Percentiles rank a stretch among this genome's conserved stretches.
Evolutionary conservation across 1,140 invertebrate genomes (phyloP).

Genomic region (Ditylenchus dipsaci): DNA sequence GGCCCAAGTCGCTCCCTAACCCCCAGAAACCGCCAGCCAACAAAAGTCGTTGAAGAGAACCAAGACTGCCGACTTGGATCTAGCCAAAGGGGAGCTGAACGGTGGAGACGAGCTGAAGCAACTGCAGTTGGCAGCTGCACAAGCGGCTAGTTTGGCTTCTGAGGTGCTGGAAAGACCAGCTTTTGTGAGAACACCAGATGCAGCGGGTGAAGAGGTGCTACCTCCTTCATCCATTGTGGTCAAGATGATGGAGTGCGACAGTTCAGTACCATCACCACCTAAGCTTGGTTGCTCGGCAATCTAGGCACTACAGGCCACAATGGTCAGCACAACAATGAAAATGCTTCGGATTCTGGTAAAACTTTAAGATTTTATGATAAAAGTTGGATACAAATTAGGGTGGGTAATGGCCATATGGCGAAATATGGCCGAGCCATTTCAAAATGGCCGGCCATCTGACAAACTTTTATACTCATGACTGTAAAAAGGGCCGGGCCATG

Average conservation of each 20-base stretch:
- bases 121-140: not conserved
- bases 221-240: not conserved
- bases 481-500: no score
- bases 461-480: no score
- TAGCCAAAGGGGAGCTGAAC: no score
- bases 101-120: no score
- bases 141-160: not conserved
- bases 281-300: not conserved
- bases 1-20: not conserved
- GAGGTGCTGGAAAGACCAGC: not conserved
- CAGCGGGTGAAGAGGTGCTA: not conserved
- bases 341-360: not conserved
- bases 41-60: not conserved
- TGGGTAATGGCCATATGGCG: no score
- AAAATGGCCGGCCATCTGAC: no score
- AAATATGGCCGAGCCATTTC: no score
- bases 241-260: conserved; percentile 47
- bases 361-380: not conserved
- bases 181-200: not conserved
- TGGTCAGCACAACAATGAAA: no score
- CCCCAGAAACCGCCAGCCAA: not conserved
- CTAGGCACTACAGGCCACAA: not conserved
- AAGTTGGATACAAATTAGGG: no score
- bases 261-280: conserved; percentile 44
- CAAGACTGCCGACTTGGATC: not conserved